phyloP scores from a whole-genome alignment of 2,888 invertebrate genomes.

The Proisotoma minuta region DNA sequence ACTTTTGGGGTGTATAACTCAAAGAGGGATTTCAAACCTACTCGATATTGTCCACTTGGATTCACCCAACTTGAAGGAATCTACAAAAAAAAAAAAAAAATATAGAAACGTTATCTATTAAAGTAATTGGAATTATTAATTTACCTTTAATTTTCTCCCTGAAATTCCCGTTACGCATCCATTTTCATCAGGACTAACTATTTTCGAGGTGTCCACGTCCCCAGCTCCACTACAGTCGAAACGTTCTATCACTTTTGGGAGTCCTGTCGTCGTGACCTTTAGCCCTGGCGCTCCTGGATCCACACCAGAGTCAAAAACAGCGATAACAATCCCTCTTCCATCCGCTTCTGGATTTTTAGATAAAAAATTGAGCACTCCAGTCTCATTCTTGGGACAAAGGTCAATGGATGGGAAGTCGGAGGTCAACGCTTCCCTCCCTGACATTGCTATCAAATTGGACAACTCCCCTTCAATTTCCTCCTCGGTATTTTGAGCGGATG shows the following conservation, averaged over 20 bases:
- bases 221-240: constrained; percentile 95
- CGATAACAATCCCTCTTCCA: constrained; percentile 85
- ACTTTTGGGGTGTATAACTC: constrained; percentile 81
- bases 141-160: constrained; percentile 80
- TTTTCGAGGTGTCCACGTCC: constrained; percentile 84
- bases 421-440: constrained; percentile 14
- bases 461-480: no score
- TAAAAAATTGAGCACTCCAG: constrained; percentile 79
- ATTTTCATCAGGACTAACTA: constrained; percentile 62
- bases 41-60: constrained; percentile 74
- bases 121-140: constrained; percentile 11
- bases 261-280: constrained; percentile 80
- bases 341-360: constrained; percentile 78
- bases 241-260: constrained; percentile 87
- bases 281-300: constrained; percentile 94
- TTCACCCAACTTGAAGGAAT: constrained; percentile 76
- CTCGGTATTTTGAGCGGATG: no score
- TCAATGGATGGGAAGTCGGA: constrained; percentile 72
- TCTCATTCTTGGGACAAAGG: constrained; percentile 89
- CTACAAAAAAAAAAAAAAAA: constrained; percentile 53
- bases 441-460: no score
- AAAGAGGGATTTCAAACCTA: constrained; percentile 80
- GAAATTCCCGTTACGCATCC: constrained; percentile 72
- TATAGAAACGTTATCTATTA: not conserved
- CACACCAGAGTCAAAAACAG: constrained; percentile 95